Conservation (phyloP, 2,888 invertebrate species). For the Brachypalpus laphriformis region DNA sequence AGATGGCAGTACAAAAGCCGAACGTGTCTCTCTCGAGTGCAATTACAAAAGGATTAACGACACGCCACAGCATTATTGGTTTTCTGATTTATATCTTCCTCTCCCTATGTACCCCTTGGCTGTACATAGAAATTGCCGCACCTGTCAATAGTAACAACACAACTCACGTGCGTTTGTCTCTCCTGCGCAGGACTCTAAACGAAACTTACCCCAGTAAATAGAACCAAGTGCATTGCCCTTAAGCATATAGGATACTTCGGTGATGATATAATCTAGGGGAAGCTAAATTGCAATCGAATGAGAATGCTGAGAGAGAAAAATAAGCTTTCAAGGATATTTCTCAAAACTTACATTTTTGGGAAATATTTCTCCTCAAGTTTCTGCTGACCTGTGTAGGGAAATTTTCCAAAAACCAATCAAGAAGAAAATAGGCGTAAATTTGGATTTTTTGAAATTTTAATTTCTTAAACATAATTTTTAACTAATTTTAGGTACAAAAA, state of each 20-base stretch:
- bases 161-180: conserved; percentile 28
- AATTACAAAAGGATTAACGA: conserved; percentile 10
- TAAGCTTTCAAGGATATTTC: conserved; percentile 25
- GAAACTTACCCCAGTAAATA: conserved; percentile 46
- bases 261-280: conserved; percentile 28
- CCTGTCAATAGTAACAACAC: not conserved
- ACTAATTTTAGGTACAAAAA: conserved; percentile 65
- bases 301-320: not conserved
- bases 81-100: not conserved
- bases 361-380: not conserved
- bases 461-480: conserved; percentile 26
- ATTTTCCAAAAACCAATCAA: not conserved
- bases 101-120: not conserved
- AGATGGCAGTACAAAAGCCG: not conserved
- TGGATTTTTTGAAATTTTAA: conserved; percentile 44
- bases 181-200: conserved; percentile 40
- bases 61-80: not conserved
- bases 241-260: conserved; percentile 47
- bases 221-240: conserved; percentile 53
- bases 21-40: not conserved
- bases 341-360: not conserved
- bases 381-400: not conserved
- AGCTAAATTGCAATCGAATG: not conserved
- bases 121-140: not conserved
- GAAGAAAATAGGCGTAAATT: not conserved